These are phyloP conservation scores for Yponomeuta cagnagella DNA, from an alignment of 2,888 invertebrate species.

Conservation along the genomic window DNA sequence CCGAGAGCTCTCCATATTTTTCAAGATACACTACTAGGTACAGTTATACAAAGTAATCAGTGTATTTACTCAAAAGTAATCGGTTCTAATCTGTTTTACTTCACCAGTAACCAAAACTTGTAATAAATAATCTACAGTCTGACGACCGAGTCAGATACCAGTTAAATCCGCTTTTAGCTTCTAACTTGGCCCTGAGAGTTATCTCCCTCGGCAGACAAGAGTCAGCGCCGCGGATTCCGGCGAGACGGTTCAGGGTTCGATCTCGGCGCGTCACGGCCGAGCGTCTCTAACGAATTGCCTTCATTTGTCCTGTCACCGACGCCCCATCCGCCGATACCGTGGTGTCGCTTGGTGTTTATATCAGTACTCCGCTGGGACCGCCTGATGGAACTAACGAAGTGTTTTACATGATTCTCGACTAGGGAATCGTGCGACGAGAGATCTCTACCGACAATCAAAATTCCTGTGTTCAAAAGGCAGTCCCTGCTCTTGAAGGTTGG, in stretches of 20 bases:
- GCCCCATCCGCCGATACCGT: conserved; percentile 4
- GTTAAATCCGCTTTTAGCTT: background rate
- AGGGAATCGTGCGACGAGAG: too few relatives aligned
- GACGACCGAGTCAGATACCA: too few relatives aligned
- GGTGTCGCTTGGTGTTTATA: background rate
- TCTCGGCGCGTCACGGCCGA: conserved; percentile 19
- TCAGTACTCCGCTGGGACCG: background rate
- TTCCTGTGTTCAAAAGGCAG: too few relatives aligned
- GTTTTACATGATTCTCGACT: background rate
- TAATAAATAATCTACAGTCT: too few relatives aligned
- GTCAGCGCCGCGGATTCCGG: conserved; percentile 24
- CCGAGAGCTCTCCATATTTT: too few relatives aligned
- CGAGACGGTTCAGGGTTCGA: conserved; percentile 23
- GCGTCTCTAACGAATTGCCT: conserved; percentile 24
- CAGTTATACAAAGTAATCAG: too few relatives aligned
- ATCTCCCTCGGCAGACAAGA: background rate
- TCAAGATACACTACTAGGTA: too few relatives aligned
- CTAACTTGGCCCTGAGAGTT: background rate
- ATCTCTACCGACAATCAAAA: too few relatives aligned
- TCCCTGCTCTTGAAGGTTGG: too few relatives aligned
- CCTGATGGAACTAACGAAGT: background rate
- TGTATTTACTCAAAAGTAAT: too few relatives aligned
- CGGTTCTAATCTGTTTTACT: too few relatives aligned
- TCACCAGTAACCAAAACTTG: too few relatives aligned
- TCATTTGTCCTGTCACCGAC: conserved; percentile 28